Evolutionary conservation across 2,888 invertebrate species (phyloP), one percentile per base, ranked within the genome.

Genomic region (Melanchra persicariae): DNA sequence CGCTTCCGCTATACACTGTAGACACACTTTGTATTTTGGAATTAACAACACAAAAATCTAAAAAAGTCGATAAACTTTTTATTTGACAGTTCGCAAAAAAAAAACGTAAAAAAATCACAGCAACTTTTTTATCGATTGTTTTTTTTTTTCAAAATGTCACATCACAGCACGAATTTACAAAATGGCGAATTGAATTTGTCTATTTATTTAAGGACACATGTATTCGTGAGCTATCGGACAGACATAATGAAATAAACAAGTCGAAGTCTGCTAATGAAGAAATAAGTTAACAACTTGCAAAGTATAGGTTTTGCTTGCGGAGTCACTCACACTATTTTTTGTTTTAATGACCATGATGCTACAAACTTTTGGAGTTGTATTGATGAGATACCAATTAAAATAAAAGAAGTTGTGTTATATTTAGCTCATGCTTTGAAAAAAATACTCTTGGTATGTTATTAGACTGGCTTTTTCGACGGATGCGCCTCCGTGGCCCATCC

Each of bases 211-310:
- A 65, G 15, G 30, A 69, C 73, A 83, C 83, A 72, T 63, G 74
- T 72, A 62, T 64, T 26, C 79, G 24, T 34, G 10, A 52, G 65
- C 70, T 61, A 57, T 71, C 54, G 37, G 57, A 3, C 34, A 26
- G 51, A 68, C 60, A 37, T 71, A 82, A 61, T 75, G 80, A 75
- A 54, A 74, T 81, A 79, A 83, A 82, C 73, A 80, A 68, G 69
- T 26, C 45, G 15, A 10, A 26, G 60, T 77, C 30, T 73, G 49
- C 24, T 34, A 49, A 60, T 1, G 54, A 54, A 61, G 19, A 57
- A 65, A 52, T 58, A 68, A 67, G 34, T 69, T 61, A 51, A 68
- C 10, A 65, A 51, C 51, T 71, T 37, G 57, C 1, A 10, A 4
- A 34, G 12, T n/a, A 59, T 51, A 71, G 70, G 65, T 65, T 70